Conservation (phyloP, 1,140 invertebrate genomes). For the Drosophila bocqueti region DNA sequence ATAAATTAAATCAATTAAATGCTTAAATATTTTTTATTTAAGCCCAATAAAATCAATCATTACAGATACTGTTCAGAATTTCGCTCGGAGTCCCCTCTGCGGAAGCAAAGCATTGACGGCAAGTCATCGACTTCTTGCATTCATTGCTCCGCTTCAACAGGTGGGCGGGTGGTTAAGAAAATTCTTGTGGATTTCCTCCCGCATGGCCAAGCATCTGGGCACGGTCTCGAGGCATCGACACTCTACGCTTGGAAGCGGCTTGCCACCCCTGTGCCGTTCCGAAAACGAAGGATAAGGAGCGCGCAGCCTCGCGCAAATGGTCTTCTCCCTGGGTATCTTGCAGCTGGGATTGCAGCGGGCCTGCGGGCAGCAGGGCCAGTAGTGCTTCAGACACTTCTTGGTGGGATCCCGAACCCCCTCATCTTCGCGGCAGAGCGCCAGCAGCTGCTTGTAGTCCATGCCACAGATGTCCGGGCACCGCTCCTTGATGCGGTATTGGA, state of each 20-base stretch:
- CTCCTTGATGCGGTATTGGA: conserved; percentile 20
- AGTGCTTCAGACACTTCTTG: conserved; percentile 3
- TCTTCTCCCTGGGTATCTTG: rapidly evolving
- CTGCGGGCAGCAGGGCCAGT: conserved; percentile 50
- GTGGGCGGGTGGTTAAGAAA: not conserved
- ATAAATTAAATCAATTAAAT: not conserved
- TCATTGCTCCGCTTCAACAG: not conserved
- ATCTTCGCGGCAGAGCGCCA: conserved; percentile 3
- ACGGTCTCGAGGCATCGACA: conserved; percentile 4
- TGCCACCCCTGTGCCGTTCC: not conserved
- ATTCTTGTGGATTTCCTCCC: not conserved
- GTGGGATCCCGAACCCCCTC: not conserved
- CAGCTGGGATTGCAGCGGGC: conserved; percentile 16
- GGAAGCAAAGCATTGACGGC: not conserved
- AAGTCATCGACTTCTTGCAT: not conserved
- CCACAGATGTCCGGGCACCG: conserved; percentile 12
- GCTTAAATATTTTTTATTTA: not conserved
- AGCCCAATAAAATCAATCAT: not conserved
- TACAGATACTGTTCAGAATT: not conserved
- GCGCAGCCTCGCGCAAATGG: conserved; percentile 11
- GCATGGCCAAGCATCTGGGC: conserved; percentile 2
- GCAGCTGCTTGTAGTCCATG: conserved; percentile 15
- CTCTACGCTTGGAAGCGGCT: not conserved
- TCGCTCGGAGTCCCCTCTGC: not conserved
- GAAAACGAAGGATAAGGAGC: conserved; percentile 42